Evolutionary conservation across 2,888 invertebrate genomes (phyloP), one percentile per base, ranked within the genome.

Genomic region (Leptinotarsa tumamoca): DNA sequence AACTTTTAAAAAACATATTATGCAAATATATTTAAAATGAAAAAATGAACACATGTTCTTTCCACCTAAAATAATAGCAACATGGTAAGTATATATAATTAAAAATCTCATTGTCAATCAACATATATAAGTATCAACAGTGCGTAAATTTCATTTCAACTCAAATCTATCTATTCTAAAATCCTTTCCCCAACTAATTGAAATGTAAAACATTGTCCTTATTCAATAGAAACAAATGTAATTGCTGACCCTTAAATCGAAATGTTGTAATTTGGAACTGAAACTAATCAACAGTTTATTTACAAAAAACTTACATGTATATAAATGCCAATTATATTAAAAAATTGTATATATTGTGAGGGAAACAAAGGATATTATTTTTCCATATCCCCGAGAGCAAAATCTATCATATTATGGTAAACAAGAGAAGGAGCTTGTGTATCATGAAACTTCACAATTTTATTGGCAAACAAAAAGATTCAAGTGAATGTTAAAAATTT

Each of bases 121-220:
- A 80, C 75, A 76, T 76, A 74, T 72, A 71, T 80, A 80, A 80
- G 80, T 80, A 80, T 77, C 73, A 79, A 79, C 80, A 80, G 80
- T 79, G 80, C 78, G 68, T 80, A 80, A 75, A 80, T 72, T 72
- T 77, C 66, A 73, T 68, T 58, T 78, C 58, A 73, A 79, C 72
- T 76, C 71, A 75, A 75, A 67, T 73, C 67, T n/a, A 4, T 76
- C 74, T 56, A 69, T 27, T 56, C 54, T 69, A 56, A 33, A 56
- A 54, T 52, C 54, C n/a, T 69, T 15, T 69, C 18, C 54, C 63
- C 27, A 63, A 63, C 17, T 63, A 63, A n/a, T 33, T 56, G 43
- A 27, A 51, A 27, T 15, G 50, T 1, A 23, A 51, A 50, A 17
- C 52, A 2, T 52, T 52, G 15, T 52, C 15, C 52, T 17, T 15